A percentile compares a stretch with the other conserved stretches of the same genome.
These are phyloP conservation scores for Cyclopterus lumpus DNA, from an alignment of 2,797 vertebrate species.

Conservation along the genomic window DNA sequence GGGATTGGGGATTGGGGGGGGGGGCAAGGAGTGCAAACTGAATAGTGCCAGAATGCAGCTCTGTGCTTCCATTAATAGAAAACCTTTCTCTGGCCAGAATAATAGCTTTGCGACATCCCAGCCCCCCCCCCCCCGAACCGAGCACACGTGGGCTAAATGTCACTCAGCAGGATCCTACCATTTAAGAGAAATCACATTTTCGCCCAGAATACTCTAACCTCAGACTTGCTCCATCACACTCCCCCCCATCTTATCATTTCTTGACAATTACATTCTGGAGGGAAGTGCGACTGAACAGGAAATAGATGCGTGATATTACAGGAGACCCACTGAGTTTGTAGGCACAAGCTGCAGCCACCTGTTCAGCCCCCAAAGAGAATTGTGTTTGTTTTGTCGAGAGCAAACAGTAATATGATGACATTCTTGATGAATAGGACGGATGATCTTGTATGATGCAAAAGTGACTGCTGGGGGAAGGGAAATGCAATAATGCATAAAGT, in stretches of 20 bases:
- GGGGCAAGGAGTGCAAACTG: slow-evolving; percentile 43
- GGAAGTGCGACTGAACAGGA: slow-evolving; percentile 21
- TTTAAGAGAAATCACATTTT: slow-evolving; percentile 60
- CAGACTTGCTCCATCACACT: slow-evolving; percentile 7
- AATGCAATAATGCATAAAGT: slow-evolving; percentile 68
- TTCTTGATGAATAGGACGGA: slow-evolving; percentile 48
- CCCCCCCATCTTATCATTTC: slow-evolving; percentile 8
- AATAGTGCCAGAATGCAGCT: slow-evolving; percentile 41
- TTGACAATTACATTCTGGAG: slow-evolving; percentile 2
- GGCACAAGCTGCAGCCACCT: slow-evolving; percentile 49
- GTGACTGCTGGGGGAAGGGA: slow-evolving; percentile 18
- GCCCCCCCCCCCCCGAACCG: slow-evolving; percentile 29
- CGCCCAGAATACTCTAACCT: slow-evolving; percentile 31
- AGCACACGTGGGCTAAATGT: slow-evolving; percentile 69
- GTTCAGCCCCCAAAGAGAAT: slow-evolving; percentile 25
- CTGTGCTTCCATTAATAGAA: slow-evolving; percentile 71
- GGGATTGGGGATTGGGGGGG: slow-evolving; percentile 35
- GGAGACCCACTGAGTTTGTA: slow-evolving; percentile 19
- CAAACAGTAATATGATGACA: slow-evolving; percentile 57
- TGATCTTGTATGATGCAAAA: slow-evolving; percentile 40
- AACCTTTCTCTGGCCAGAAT: slow-evolving; percentile 56
- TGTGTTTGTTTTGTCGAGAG: slow-evolving; percentile 61
- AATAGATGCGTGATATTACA: slow-evolving; percentile 38
- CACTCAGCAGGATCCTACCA: slow-evolving; percentile 66
- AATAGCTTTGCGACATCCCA: slow-evolving; percentile 57